phyloP scores from a whole-genome alignment of 1,140 invertebrate genomes.

The Colletes gigas region DNA sequence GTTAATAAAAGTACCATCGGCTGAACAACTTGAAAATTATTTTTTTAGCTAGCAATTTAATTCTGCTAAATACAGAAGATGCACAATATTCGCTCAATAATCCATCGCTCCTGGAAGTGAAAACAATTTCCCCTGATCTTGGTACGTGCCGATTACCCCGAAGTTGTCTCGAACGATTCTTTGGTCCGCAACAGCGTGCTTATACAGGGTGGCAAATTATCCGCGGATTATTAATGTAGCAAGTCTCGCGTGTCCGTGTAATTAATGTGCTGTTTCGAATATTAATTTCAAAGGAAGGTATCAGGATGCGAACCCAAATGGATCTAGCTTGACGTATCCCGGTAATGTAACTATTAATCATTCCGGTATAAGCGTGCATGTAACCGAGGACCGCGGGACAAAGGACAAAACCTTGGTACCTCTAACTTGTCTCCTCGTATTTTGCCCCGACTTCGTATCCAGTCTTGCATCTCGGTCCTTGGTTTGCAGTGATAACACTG shows the following conservation, averaged over 20 bases:
- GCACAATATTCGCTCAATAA: too few species aligned
- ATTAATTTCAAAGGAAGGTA: conserved; percentile 50
- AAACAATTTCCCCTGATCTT: too few species aligned
- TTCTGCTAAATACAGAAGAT: too few species aligned
- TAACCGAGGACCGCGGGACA: conserved; percentile 5
- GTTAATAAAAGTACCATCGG: too few species aligned
- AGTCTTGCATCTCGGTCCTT: neutral
- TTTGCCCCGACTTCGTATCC: neutral
- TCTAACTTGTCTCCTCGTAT: conserved; percentile 22
- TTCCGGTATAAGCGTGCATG: conserved; percentile 3
- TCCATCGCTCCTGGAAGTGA: too few species aligned
- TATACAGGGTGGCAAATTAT: conserved; percentile 29
- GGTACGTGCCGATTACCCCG: too few species aligned
- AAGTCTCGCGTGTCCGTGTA: conserved; percentile 45
- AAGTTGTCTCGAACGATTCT: neutral
- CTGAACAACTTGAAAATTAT: too few species aligned
- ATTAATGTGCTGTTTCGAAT: conserved; percentile 47
- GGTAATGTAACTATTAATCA: conserved; percentile 52
- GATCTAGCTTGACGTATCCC: conserved; percentile 32
- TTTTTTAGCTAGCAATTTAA: too few species aligned
- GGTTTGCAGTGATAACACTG: neutral
- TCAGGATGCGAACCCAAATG: conserved; percentile 30
- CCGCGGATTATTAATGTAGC: conserved; percentile 45
- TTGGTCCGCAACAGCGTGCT: neutral
- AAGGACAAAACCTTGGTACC: conserved; percentile 44